phyloP scores from a whole-genome alignment of 1,140 invertebrate genomes.

The Drosophila lacteicornis region DNA sequence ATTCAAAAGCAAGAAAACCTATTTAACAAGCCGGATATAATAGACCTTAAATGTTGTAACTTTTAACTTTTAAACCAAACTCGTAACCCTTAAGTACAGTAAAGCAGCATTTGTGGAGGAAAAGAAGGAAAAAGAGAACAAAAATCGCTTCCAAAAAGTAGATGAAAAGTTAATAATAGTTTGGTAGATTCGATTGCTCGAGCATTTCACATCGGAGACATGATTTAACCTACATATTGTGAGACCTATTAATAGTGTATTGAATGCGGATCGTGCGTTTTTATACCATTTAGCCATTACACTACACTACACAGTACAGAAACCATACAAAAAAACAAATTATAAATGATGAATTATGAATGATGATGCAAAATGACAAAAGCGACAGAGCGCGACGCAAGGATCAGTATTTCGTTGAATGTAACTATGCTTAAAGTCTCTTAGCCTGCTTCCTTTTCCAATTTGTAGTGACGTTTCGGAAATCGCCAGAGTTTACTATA shows the following conservation, averaged over 20 bases:
- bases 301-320: conserved; percentile 24
- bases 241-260: conserved; percentile 50
- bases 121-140: conserved; percentile 22
- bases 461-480: conserved; percentile 53
- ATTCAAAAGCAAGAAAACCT: conserved; percentile 65
- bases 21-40: conserved; percentile 51
- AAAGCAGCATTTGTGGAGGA: conserved; percentile 48
- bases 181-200: conserved; percentile 55
- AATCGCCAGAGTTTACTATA: conserved; percentile 36
- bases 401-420: conserved; percentile 78
- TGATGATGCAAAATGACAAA: conserved; percentile 56
- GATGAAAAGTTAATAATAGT: conserved; percentile 45
- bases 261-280: conserved; percentile 58
- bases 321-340: background rate
- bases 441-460: conserved; percentile 63
- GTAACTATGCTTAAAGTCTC: conserved; percentile 58
- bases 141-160: conserved; percentile 65
- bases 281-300: conserved; percentile 73
- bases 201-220: conserved; percentile 51
- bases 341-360: background rate
- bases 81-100: conserved; percentile 38
- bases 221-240: conserved; percentile 29
- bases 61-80: conserved; percentile 58
- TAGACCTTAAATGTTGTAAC: conserved; percentile 32
- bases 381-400: conserved; percentile 63